These are phyloP conservation scores for Bagarius yarrelli DNA, from an alignment of 2,113 vertebrate species.

Conservation along the genomic window DNA sequence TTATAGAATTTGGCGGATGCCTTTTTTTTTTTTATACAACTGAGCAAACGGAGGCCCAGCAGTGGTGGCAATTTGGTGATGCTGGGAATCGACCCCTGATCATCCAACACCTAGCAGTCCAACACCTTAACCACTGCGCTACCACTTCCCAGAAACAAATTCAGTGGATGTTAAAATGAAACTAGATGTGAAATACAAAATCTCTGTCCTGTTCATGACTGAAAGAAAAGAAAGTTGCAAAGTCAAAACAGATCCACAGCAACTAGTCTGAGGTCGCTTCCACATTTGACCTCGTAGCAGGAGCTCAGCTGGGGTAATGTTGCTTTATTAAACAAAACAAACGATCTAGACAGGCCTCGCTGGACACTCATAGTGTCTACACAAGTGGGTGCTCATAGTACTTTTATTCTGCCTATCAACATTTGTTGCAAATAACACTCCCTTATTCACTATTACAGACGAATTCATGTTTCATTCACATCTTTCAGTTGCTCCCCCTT, in stretches of 20 bases:
- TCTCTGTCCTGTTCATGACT: constrained; percentile 23
- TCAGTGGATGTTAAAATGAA: not conserved
- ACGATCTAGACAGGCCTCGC: constrained; percentile 59
- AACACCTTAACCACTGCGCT: too few relatives aligned
- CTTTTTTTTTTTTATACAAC: too few relatives aligned
- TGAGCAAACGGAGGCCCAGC: too few relatives aligned
- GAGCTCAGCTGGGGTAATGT: constrained; percentile 70
- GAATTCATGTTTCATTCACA: constrained; percentile 35
- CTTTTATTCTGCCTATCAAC: constrained; percentile 38
- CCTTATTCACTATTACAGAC: constrained; percentile 8
- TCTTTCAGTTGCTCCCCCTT: constrained; percentile 26
- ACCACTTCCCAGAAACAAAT: not conserved
- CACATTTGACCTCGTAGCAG: constrained; percentile 60
- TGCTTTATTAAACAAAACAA: constrained; percentile 80
- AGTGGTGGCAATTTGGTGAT: too few relatives aligned
- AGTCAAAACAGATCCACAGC: constrained; percentile 61
- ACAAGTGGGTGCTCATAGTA: constrained; percentile 45
- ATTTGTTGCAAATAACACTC: not conserved
- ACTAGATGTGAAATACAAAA: not conserved
- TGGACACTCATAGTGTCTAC: constrained; percentile 49
- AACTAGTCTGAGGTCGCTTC: constrained; percentile 60
- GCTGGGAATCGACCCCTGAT: too few relatives aligned
- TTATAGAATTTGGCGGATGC: too few relatives aligned
- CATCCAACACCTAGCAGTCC: too few relatives aligned
- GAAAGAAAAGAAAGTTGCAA: constrained; percentile 23